Evolutionary conservation across 2,888 invertebrate genomes (phyloP), one percentile per base, ranked within the genome.

Genomic region (Apodemia zela): DNA sequence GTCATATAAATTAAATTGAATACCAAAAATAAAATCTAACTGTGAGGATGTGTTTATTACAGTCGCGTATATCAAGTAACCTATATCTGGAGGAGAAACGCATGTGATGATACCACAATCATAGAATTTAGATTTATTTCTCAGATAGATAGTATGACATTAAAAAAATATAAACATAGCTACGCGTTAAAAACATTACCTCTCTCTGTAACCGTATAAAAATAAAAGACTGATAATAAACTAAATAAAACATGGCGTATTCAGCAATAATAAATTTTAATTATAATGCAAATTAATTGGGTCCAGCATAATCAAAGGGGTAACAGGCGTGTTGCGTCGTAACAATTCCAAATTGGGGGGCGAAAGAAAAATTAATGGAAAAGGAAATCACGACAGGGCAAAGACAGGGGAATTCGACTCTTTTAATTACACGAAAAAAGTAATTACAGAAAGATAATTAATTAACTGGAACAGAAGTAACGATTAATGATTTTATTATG

Each of bases 281-380:
- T 90, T 89, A 88, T 88, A 89, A 89, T 87, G 83, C 82, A 85
- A 88, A 87, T 89, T 90, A 87, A 87, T 89, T 88, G 87, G 87
- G 87, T 88, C 87, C 85, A 84, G 84, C 75, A 83, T 84, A 87
- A 88, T 87, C 83, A 86, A 91, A 90, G 89, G 89, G 87, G 89
- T 91, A 87, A 84, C 84, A 84, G 85, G 85, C 82, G 85, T 87
- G 85, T 87, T 84, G 78, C 83, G 79, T 78, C 82, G 85, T 84
- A 85, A 87, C 87, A 84, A 85, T 84, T 84, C 82, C 85, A 87
- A 91, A 89, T 90, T 87, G 95, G 93, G 95, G 94, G 93, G 87
- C 81, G 84, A 89, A 91, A 90, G 89, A 90, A 89, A 90, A 90
- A 90, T 89, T 90, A 90, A 90, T 91, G 87, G 86, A 89, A 91